These are phyloP conservation scores for Antedon bifida DNA, from an alignment of 35 echinoderm and acorn worm genomes.

Conservation along the genomic window DNA sequence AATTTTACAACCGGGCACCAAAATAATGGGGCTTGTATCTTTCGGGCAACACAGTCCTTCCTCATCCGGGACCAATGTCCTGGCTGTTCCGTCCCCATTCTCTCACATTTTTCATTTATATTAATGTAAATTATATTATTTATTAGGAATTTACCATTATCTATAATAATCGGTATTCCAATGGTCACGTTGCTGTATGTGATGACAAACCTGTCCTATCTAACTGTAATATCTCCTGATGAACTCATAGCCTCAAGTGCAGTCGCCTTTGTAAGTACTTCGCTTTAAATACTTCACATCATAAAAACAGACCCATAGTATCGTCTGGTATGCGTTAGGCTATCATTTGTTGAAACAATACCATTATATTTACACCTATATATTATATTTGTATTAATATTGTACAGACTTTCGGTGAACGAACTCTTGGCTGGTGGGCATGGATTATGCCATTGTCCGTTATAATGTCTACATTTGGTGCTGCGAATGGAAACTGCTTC, in stretches of 20 bases:
- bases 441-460: conserved; percentile 91
- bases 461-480: conserved; percentile 93
- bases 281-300: too few species aligned
- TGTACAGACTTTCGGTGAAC: conserved; percentile 68
- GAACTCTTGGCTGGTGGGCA: conserved; percentile 55
- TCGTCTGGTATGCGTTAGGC: too few species aligned
- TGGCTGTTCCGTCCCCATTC: too few species aligned
- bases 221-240: conserved; percentile 65
- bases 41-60: too few species aligned
- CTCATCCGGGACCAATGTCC: too few species aligned
- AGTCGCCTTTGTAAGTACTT: conserved; percentile 44
- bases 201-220: conserved; percentile 66
- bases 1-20: too few species aligned
- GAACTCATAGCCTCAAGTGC: conserved; percentile 56
- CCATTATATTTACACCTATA: too few species aligned
- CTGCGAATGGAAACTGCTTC: conserved; percentile 76
- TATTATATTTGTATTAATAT: background rate
- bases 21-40: too few species aligned
- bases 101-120: too few species aligned
- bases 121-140: too few species aligned
- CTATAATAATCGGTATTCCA: conserved; percentile 58
- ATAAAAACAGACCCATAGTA: too few species aligned
- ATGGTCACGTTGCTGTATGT: conserved; percentile 46
- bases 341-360: too few species aligned
- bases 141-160: conserved; percentile 53